A percentile compares a stretch with the other conserved stretches of the same genome.
phyloP scores from a whole-genome alignment of 2,888 invertebrate species.

The Temnothorax rugatulus region DNA sequence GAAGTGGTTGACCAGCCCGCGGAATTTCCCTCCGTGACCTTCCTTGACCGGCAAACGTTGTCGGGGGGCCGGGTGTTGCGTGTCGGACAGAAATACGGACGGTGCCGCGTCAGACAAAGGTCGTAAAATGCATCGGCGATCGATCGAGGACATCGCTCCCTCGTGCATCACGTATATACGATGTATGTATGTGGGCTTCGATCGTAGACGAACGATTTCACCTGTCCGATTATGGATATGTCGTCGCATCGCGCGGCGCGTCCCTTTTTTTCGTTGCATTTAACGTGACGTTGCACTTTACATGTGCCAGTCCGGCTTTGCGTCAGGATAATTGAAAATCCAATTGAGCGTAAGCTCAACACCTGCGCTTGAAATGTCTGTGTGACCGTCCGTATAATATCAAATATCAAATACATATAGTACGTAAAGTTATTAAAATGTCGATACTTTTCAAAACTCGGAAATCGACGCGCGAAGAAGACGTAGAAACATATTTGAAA shows the following conservation, averaged over 20 bases:
- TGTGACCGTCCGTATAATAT: not conserved
- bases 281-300: constrained; percentile 41
- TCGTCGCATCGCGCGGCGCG: constrained; percentile 26
- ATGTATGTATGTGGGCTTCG: constrained; percentile 42
- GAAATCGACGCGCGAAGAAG: not conserved
- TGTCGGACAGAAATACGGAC: constrained; percentile 50
- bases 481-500: not conserved
- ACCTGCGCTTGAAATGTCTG: not conserved
- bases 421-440: constrained; percentile 1
- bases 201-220: constrained; percentile 61
- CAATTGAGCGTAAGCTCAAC: constrained; percentile 1
- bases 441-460: not conserved
- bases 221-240: constrained; percentile 62
- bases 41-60: constrained; percentile 34
- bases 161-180: constrained; percentile 43
- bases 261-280: constrained; percentile 51
- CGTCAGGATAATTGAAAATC: constrained; percentile 23
- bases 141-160: constrained; percentile 72
- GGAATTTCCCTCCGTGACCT: constrained; percentile 66
- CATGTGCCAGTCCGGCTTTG: constrained; percentile 9
- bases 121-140: constrained; percentile 71
- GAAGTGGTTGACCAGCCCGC: constrained; percentile 52
- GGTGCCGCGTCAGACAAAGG: constrained; percentile 59
- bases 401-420: not conserved
- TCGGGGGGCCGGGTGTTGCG: constrained; percentile 43